Conservation (phyloP, 2,888 invertebrate species). For the Drosophila leonis region DNA sequence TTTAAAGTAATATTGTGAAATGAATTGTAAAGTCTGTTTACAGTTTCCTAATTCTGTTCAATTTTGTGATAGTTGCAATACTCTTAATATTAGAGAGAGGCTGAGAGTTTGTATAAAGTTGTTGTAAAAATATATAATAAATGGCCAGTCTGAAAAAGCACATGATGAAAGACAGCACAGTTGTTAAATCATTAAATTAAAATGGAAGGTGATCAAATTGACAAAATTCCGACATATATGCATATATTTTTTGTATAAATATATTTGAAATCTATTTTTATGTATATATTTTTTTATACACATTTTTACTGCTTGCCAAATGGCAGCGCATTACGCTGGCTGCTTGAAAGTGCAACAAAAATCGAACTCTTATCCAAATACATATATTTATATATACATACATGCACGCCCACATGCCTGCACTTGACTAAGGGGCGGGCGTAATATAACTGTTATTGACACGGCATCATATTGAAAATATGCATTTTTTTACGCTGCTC, state of each 20-base stretch:
- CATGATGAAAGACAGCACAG: not conserved
- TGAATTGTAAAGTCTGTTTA: not conserved
- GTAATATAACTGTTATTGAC: conserved; percentile 81
- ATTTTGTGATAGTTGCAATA: not conserved
- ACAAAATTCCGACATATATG: not conserved
- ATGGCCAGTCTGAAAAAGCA: not conserved
- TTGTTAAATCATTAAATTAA: not conserved
- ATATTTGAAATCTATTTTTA: not conserved
- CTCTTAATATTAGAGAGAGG: not conserved
- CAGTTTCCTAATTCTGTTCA: too few relatives aligned
- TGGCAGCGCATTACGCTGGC: conserved; percentile 40
- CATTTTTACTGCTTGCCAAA: not conserved
- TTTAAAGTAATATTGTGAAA: not conserved
- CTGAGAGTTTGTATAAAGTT: too few relatives aligned
- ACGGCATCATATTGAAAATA: conserved; percentile 81
- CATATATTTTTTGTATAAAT: not conserved
- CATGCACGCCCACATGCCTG: conserved; percentile 32
- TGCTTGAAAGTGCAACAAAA: conserved; percentile 13
- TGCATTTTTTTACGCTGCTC: conserved; percentile 48
- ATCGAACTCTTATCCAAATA: conserved; percentile 3
- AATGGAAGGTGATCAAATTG: not conserved
- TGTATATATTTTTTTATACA: not conserved
- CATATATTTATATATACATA: not conserved
- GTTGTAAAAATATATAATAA: not conserved
- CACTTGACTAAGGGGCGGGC: conserved; percentile 35